Evolutionary conservation across 2,113 vertebrate species (phyloP).

Genomic region (Rallus limicola): DNA sequence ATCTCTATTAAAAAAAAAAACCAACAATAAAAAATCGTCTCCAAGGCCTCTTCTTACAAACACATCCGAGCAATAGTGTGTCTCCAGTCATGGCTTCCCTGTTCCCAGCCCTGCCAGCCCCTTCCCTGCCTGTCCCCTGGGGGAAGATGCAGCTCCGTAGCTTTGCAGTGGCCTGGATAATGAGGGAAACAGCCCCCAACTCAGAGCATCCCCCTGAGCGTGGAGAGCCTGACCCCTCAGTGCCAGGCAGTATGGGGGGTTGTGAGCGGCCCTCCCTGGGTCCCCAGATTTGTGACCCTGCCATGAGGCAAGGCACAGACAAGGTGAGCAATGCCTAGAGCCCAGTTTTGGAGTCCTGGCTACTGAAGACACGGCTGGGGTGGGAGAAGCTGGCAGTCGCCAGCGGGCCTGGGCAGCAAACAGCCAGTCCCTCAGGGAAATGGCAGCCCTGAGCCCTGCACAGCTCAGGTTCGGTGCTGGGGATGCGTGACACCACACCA

Average conservation of each 20-base stretch:
- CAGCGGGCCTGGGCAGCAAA: background rate
- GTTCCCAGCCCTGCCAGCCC: background rate
- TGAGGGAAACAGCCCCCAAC: background rate
- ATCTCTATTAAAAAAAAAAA: constrained; percentile 31
- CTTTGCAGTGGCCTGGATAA: background rate
- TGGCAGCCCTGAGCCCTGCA: background rate
- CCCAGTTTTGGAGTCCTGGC: background rate
- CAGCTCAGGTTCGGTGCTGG: background rate
- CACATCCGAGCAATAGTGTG: background rate
- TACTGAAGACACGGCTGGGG: background rate
- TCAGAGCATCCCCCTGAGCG: background rate
- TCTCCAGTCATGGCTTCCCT: background rate
- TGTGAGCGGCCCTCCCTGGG: background rate
- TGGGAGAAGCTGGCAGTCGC: background rate
- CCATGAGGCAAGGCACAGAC: background rate
- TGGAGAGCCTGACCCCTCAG: fast-evolving
- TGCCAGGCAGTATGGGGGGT: background rate
- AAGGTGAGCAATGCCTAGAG: background rate
- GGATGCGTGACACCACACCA: background rate
- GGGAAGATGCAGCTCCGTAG: background rate
- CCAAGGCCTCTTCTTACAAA: background rate
- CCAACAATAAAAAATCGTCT: background rate
- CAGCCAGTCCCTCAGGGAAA: no score
- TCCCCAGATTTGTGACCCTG: background rate
- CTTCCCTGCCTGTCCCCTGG: background rate